A percentile compares a stretch with the other conserved stretches of the same genome.
These are phyloP conservation scores for Phrynocephalus guinanensis DNA, from an alignment of 2,797 vertebrate species.

Conservation along the genomic window DNA sequence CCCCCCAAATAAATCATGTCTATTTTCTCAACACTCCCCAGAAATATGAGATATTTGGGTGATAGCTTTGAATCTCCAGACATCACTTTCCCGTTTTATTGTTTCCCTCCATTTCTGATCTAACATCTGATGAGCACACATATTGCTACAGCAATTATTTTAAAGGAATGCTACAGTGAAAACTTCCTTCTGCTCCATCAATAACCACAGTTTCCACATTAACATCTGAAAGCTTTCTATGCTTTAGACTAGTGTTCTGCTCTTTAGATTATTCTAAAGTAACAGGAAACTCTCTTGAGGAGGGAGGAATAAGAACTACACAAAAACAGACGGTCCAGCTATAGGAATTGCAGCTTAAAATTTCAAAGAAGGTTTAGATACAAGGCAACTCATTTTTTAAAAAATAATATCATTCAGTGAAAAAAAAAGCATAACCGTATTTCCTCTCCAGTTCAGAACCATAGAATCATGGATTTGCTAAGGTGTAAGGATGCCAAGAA, in stretches of 20 bases:
- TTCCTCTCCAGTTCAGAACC: too few species aligned
- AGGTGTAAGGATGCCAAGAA: too few species aligned
- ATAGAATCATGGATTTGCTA: too few species aligned
- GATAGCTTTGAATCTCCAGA: background rate
- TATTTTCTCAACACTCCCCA: conserved; percentile 67
- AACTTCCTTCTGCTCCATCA: too few species aligned
- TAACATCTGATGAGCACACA: background rate
- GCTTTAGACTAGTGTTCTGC: background rate
- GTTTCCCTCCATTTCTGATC: background rate
- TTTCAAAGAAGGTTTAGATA: background rate
- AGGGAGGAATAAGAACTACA: background rate
- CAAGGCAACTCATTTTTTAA: background rate
- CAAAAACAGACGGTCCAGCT: background rate
- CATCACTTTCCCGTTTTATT: background rate
- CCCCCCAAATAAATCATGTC: conserved; percentile 78
- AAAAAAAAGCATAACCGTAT: too few species aligned
- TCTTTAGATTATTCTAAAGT: background rate
- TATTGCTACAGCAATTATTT: background rate
- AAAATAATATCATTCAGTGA: background rate
- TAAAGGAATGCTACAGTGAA: background rate
- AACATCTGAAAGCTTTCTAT: background rate
- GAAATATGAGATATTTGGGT: background rate
- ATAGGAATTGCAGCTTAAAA: background rate
- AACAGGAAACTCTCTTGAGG: background rate
- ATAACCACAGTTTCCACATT: background rate